These are phyloP conservation scores for Neostethus bicornis DNA, from an alignment of 2,797 vertebrate species.

Conservation along the genomic window DNA sequence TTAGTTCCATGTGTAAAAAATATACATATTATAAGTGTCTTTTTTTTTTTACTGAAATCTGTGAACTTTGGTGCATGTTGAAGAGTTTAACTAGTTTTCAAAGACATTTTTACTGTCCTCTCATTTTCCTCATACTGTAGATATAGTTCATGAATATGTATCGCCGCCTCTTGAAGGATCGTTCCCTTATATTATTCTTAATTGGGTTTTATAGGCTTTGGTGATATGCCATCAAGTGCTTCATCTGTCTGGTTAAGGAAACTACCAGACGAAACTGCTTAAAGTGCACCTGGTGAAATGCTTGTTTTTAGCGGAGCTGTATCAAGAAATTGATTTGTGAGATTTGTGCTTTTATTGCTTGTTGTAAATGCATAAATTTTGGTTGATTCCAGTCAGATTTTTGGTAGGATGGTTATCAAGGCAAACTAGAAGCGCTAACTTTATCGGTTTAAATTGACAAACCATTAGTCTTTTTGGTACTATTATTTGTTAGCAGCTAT, in stretches of 20 bases:
- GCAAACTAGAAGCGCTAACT: too few relatives aligned
- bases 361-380: too few relatives aligned
- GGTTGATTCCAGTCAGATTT: too few relatives aligned
- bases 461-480: too few relatives aligned
- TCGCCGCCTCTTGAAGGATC: too few relatives aligned
- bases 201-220: conserved; percentile 49
- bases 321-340: neutral
- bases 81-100: conserved; percentile 47
- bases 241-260: conserved; percentile 28
- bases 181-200: conserved; percentile 66
- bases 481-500: too few relatives aligned
- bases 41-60: conserved; percentile 5
- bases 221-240: conserved; percentile 48
- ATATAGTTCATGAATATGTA: conserved; percentile 70
- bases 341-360: too few relatives aligned
- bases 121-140: conserved; percentile 64
- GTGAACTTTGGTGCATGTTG: conserved; percentile 20
- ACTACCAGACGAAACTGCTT: conserved; percentile 30
- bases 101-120: conserved; percentile 50
- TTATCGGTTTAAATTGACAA: too few relatives aligned
- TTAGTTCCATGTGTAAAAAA: too few relatives aligned
- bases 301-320: neutral
- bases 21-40: neutral
- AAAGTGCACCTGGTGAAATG: conserved; percentile 5
- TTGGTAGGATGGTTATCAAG: too few relatives aligned